Base-by-base conservation (phyloP, 2,888 invertebrate genomes). In the Erebia ligea region DNA sequence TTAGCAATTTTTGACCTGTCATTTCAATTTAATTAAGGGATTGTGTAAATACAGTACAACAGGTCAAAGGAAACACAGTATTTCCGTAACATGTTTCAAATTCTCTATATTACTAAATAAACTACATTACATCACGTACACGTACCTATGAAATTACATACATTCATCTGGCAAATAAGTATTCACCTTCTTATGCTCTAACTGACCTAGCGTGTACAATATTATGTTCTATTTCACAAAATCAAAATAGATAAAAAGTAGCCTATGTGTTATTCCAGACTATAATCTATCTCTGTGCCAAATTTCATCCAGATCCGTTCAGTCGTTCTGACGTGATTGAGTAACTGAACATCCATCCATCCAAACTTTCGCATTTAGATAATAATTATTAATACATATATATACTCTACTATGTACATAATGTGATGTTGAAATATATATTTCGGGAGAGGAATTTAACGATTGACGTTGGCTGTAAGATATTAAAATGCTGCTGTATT, bases 381-480 rank as follows among this genome's bases (percentile, higher is more conserved):
- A n/a, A n/a, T n/a, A n/a, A n/a, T n/a, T n/a, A n/a, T n/a, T n/a
- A n/a, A n/a, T n/a, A n/a, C n/a, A n/a, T n/a, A n/a, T n/a, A n/a
- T n/a, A n/a, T n/a, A n/a, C n/a, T n/a, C n/a, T n/a, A n/a, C n/a
- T n/a, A n/a, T n/a, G n/a, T 52, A 17, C 21, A 6, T 21, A 21
- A 56, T 5, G 56, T 56, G 56, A 56, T 56, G 56, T 21, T 56
- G 21, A 56, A 56, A 56, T 21, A 56, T 21, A 54, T 59, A 42
- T 42, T 42, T 42, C 17, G 42, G 19, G 59, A 10, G 10, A 42
- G 42, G 59, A 42, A 59, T 17, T 2, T 10, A 15, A 57, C 17
- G 59, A 59, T 42, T 42, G 59, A 59, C 59, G 59, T 61, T 17
- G 59, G 11, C 59, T 61, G 59, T 8, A 45, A 58, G 34, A 58